Conservation (phyloP, 92 coral and sea anemone species). For the Palythoa grandiflora region DNA sequence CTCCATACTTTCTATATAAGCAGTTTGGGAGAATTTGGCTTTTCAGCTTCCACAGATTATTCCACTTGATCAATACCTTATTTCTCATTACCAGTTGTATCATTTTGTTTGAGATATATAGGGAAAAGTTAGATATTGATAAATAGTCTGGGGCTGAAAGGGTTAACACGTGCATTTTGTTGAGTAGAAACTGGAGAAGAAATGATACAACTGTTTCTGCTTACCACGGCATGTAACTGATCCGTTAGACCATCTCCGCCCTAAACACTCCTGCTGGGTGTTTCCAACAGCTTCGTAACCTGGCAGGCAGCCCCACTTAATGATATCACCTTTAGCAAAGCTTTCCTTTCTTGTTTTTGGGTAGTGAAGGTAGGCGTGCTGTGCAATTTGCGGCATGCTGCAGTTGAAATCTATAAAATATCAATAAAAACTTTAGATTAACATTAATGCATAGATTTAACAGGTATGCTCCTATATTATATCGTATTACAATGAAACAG, state of each 20-base stretch:
- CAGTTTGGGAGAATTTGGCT: too few species aligned
- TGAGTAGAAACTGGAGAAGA: background rate
- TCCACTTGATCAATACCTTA: too few species aligned
- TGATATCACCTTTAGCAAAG: constrained; percentile 1
- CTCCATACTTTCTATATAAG: too few species aligned
- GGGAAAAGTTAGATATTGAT: too few species aligned
- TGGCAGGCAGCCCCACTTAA: background rate
- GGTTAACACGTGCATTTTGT: background rate
- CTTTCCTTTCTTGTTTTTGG: background rate
- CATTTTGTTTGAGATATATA: too few species aligned
- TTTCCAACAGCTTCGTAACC: constrained; percentile 22
- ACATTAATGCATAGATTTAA: background rate
- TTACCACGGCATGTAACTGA: constrained; percentile 16
- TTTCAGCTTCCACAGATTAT: too few species aligned
- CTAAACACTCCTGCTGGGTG: constrained; percentile 12
- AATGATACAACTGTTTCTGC: background rate
- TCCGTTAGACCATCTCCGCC: constrained; percentile 23
- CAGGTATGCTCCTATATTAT: too few species aligned
- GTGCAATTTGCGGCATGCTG: background rate
- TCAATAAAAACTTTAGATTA: background rate
- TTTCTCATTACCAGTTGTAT: too few species aligned
- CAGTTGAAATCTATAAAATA: background rate
- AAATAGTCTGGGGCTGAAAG: too few species aligned
- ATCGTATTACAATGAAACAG: too few species aligned
- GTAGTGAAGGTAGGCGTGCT: background rate